Conservation (phyloP, 2,797 vertebrate species). For the Clarias laeviceps region DNA sequence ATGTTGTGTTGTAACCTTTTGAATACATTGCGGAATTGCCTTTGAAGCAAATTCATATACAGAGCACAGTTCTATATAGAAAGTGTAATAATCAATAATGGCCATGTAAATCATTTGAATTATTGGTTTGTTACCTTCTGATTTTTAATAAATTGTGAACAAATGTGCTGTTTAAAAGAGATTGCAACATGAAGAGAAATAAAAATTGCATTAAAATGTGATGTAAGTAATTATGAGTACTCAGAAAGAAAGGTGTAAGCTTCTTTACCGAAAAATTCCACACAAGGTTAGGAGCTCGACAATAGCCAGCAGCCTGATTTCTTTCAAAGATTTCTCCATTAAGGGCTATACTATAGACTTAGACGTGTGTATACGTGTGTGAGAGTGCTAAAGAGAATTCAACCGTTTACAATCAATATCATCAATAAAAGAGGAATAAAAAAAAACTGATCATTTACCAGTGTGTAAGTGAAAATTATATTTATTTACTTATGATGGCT, state of each 20-base stretch:
- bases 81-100: neutral
- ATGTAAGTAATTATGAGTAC: slow-evolving; percentile 19
- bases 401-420: neutral
- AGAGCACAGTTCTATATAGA: neutral
- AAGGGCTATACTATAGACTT: neutral
- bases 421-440: neutral
- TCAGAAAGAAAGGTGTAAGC: slow-evolving; percentile 18
- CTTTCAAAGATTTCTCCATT: slow-evolving; percentile 20
- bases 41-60: neutral
- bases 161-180: slow-evolving; percentile 17
- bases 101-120: neutral
- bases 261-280: slow-evolving; percentile 33
- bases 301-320: slow-evolving; percentile 13
- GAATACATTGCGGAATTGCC: neutral
- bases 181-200: neutral
- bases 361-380: neutral
- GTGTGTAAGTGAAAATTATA: neutral
- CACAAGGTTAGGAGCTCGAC: slow-evolving; percentile 14
- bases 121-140: neutral
- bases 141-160: neutral
- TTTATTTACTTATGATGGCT: neutral
- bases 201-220: slow-evolving; percentile 7
- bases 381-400: neutral
- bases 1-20: neutral
- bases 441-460: neutral